Evolutionary conservation across 2,113 vertebrate species (phyloP), one percentile per base, ranked within the genome.

Genomic region (Saguinus imperator): DNA sequence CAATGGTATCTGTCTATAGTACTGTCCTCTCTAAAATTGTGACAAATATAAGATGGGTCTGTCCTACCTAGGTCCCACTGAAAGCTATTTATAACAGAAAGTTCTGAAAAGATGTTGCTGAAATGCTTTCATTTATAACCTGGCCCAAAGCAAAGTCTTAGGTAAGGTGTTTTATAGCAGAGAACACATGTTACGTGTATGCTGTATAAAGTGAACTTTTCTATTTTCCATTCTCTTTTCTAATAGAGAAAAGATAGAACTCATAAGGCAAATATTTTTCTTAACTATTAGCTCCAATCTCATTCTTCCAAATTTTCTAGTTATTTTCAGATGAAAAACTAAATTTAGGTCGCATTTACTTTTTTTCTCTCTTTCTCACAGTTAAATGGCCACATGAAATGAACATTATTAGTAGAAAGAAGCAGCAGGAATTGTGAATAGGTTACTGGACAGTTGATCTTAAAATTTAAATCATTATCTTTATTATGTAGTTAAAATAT

Each of bases 261-360:
- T 17, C 18, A 25, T 43, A 61, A 77, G 37, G 48, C 64, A 93
- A 85, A 68, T 93, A 20, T 66, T 94, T 95, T 48, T 73, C 45
- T 86, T 83, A 87, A 92, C 29, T 92, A 9, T 87, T 87, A 73
- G 14, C 40, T 96, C 95, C 32, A 73, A 68, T 75, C 17, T 85
- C 27, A 52, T 87, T 32, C 57, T 95, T 95, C 48, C 23, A 90
- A 57, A 17, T 45, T 94, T 88, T 57, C 21, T 88, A 11, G 2
- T 73, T 94, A 50, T 80, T 93, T 93, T 79, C 13, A 55, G 73
- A 89, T 89, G 73, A 61, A 89, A 80, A 94, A 58, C 70, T 81
- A 68, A 93, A 64, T 79, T 40, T 64, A 89, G 48, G 10, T 79
- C 61, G 43, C 3, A 21, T 52, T 81, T 20, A 8, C 84, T 94